Evolutionary conservation across 2,797 vertebrate species (phyloP), one percentile per base, ranked within the genome.

Genomic region (Austrolebias charrua): DNA sequence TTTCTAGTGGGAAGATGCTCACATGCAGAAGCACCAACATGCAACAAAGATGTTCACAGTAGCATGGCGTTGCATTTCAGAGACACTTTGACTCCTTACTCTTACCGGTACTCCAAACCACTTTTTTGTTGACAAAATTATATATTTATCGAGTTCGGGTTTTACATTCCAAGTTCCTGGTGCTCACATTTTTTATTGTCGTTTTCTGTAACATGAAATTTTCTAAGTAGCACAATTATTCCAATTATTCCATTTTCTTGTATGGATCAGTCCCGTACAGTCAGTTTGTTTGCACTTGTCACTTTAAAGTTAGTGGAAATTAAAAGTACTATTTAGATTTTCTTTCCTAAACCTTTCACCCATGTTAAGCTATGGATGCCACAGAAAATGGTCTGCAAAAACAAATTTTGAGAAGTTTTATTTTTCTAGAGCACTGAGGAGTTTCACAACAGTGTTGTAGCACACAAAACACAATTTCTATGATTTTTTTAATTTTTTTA

Each of bases 201-300:
- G 46, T 52, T 46, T 68, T 56, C 64, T 70, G 16, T 69, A 69
- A 79, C 60, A 50, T 61, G 43, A 79, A 76, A 50, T 66, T 59
- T 68, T 73, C 54, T 62, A 33, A 33, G 52, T 54, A 63, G 58
- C 79, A 80, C 52, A 78, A 78, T 80, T 72, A 69, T 44, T 66
- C 40, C 52, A 78, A 78, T 80, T 72, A 69, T 44, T 66, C 40
- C 55, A 55, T 64, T 13, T 52, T 63, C 3, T 19, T 56, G 16
- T 69, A 55, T 69, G 4, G 2, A 63, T 55, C 45, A 45, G 29
- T 33, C 44, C 4, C 60, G 63, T 74, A 64, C 64, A 56, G 57
- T 67, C 63, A 65, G 72, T 60, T 56, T 50, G 47, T 86, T 82
- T 86, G 89, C 90, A 91, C 88, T 82, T 57, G 89, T 85, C 90